Base-by-base conservation (phyloP, 2,797 vertebrate genomes). In the Cheirogaleus major region DNA sequence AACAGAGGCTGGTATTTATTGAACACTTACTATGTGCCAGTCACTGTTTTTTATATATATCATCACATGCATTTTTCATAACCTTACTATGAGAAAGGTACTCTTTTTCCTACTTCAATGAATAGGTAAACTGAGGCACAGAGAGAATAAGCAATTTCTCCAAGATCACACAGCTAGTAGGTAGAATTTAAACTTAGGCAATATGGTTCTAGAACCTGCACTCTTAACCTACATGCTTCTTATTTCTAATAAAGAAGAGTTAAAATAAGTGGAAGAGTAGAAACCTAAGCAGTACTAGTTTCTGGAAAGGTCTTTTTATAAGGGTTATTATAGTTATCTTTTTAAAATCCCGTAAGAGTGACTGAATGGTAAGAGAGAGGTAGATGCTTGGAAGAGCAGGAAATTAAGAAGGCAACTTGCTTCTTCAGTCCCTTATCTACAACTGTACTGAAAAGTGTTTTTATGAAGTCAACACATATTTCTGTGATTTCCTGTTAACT, bases 381-480 rank as follows among this genome's bases (percentile, higher is more conserved):
- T 17, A 80, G 50, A 38, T 75, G 52, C 25, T 65, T 48, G 2
- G 72, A n/a, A 82, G 52, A 83, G 70, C 76, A 48, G 57, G 78
- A 79, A 61, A 72, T 76, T 45, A 72, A 55, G 30, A 96, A 75
- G 87, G 61, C 78, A 92, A 95, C 76, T 45, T 96, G 20, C 35
- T 81, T 81, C 55, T 91, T 97, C 30, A 91, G 61, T 75, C 25
- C 80, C 88, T 96, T 80, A 97, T 52, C 82, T 82, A 96, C 50
- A 91, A 81, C 69, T 96, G 38, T 84, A 67, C 61, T 96, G 93
- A 82, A 96, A 97, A 97, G 73, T 95, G 93, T 93, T 95, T 98
- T 97, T 72, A 92, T 76, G 52, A 75, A 23, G 69, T 63, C 15
- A 92, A 35, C 0, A 0, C 45, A 59, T 3, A 4, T 80, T 96